Evolutionary conservation across 2,113 vertebrate genomes (phyloP), one percentile per base, ranked within the genome.

Genomic region (Pithys albifrons): DNA sequence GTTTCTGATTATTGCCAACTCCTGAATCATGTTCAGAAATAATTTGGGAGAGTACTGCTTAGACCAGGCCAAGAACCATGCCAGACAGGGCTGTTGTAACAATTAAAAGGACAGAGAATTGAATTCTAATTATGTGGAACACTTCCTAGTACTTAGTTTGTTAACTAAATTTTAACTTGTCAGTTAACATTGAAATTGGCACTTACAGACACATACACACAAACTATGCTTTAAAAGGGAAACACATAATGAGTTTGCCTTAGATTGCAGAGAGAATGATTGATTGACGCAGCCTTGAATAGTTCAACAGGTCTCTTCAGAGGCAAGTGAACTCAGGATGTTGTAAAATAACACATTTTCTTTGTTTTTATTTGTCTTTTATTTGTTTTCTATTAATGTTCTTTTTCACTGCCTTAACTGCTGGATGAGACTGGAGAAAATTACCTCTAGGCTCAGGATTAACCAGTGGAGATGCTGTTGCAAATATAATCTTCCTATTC

Each of bases 31-130:
- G 25, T 29, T 48, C 52, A 75, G 33, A 20, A 78, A 31, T 67
- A 54, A 29, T 91, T 23, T 88, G 29, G 45, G 71, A 92, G 25
- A 83, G 9, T 6, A 17, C 10, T 72, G 16, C 16, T 82, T 72
- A 71, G 52, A 85, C 49, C 35, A 65, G 58, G 74, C 77, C 74
- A 74, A 90, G 72, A 83, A 4, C 10, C 51, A 20, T 75, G 65
- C n/a, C 57, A 93, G 65, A 29, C 14, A 85, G 25, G 39, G 52
- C 52, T 82, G 35, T 20, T 69, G 15, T 57, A 79, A 61, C 58
- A 75, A 78, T 75, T 67, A 59, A 82, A 93, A 91, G 35, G 49
- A 82, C 8, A 29, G 29, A 67, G 90, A 94, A 90, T 90, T 93
- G 64, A 94, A 93, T 93, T 88, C 18, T 39, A 85, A 4, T 69